phyloP scores from a whole-genome alignment of 2,113 vertebrate genomes.

The Bufo gargarizans region DNA sequence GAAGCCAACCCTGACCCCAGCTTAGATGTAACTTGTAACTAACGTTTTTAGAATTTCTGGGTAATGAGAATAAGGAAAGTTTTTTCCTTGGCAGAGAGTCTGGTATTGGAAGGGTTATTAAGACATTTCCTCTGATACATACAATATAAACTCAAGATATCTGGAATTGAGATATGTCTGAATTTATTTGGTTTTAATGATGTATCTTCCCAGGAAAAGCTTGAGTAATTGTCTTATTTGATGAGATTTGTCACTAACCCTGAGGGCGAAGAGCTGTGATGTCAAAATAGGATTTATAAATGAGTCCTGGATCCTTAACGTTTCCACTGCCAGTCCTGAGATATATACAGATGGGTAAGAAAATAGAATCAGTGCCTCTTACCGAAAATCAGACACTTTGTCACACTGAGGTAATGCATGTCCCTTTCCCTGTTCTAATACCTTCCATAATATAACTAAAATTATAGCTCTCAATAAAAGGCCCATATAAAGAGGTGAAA shows the following conservation, averaged over 20 bases:
- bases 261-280: constrained; percentile 49
- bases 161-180: constrained; percentile 50
- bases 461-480: not conserved
- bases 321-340: constrained; percentile 38
- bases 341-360: constrained; percentile 52
- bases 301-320: constrained; percentile 53
- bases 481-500: not conserved
- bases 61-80: not conserved
- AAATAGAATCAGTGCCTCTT: constrained; percentile 54
- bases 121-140: constrained; percentile 17
- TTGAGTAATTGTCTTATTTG: constrained; percentile 57
- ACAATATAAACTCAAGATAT: constrained; percentile 47
- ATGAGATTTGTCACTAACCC: constrained; percentile 59
- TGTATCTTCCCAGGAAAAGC: constrained; percentile 45
- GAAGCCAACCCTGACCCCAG: not conserved
- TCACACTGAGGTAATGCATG: constrained; percentile 34
- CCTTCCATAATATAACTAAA: not conserved
- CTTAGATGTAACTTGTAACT: not conserved
- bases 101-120: constrained; percentile 32
- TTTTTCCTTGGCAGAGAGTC: not conserved
- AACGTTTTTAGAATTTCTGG: not conserved
- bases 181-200: constrained; percentile 57
- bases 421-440: constrained; percentile 4
- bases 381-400: constrained; percentile 40
- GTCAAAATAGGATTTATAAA: constrained; percentile 56